A percentile compares a stretch with the other conserved stretches of the same genome.
These are phyloP conservation scores for Cabera pusaria DNA, from an alignment of 2,888 invertebrate genomes.

Conservation along the genomic window DNA sequence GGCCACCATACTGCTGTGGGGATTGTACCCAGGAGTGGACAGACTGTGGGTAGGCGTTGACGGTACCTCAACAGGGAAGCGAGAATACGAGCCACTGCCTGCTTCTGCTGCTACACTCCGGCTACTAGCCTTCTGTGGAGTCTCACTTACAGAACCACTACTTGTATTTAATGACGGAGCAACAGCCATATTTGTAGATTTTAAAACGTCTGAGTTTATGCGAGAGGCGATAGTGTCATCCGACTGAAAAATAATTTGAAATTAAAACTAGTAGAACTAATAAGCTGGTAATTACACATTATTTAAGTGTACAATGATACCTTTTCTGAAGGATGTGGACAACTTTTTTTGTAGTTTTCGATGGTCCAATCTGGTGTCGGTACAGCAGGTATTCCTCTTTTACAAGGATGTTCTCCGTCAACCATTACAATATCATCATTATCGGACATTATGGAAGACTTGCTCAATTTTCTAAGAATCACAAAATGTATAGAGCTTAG, in stretches of 20 bases:
- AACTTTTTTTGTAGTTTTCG: conserved; percentile 13
- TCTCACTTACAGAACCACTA: conserved; percentile 9
- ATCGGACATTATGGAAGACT: conserved; percentile 13
- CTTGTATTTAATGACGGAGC: conserved; percentile 3
- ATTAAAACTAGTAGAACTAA: background rate
- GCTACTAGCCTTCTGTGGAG: conserved; percentile 14
- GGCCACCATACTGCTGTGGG: conserved; percentile 80
- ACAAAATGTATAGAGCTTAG: too few species aligned
- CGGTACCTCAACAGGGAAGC: conserved; percentile 57
- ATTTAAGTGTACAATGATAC: conserved; percentile 14
- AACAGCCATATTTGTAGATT: too few species aligned
- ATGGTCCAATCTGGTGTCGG: conserved; percentile 45
- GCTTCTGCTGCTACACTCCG: conserved; percentile 1
- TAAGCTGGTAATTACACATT: background rate
- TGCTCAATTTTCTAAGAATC: too few species aligned
- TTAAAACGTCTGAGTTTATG: too few species aligned
- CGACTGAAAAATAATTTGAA: conserved; percentile 1
- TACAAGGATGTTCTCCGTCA: conserved; percentile 16
- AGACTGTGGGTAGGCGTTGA: conserved; percentile 62
- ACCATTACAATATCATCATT: conserved; percentile 5
- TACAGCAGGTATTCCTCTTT: conserved; percentile 36
- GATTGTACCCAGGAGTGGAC: conserved; percentile 69
- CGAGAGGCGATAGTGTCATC: too few species aligned
- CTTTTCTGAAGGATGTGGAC: conserved; percentile 10
- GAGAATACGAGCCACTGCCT: conserved; percentile 9